Conservation (phyloP, 1,140 invertebrate species). For the Calephelis nemesis region DNA sequence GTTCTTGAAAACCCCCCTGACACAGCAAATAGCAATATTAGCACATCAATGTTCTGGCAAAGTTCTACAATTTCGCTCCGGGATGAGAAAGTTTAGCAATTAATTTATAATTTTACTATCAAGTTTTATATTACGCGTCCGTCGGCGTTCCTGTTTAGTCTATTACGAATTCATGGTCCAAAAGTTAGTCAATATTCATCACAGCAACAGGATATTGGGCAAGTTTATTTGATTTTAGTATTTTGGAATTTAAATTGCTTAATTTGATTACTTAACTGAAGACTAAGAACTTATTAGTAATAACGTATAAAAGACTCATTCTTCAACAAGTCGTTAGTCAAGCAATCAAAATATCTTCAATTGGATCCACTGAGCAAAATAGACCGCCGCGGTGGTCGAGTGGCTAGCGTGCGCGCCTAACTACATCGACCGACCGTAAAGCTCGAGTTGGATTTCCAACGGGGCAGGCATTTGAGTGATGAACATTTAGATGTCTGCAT, state of each 20-base stretch:
- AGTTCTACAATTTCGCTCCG: slow-evolving; percentile 10
- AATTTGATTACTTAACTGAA: too few relatives aligned
- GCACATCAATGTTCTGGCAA: slow-evolving; percentile 7
- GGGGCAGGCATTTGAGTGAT: too few relatives aligned
- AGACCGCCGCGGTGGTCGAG: too few relatives aligned
- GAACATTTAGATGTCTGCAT: too few relatives aligned
- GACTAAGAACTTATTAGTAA: too few relatives aligned
- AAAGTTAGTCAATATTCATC: slow-evolving; percentile 10
- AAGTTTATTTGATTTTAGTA: not conserved
- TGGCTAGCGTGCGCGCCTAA: too few relatives aligned
- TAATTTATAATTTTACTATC: slow-evolving; percentile 13
- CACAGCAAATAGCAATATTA: slow-evolving; percentile 4
- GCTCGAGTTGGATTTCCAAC: too few relatives aligned
- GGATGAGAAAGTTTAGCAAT: slow-evolving; percentile 7
- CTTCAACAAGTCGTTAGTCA: too few relatives aligned
- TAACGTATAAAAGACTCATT: too few relatives aligned
- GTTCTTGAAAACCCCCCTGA: not conserved
- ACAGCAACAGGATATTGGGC: not conserved
- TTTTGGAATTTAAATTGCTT: not conserved
- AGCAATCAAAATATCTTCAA: too few relatives aligned
- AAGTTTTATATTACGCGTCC: slow-evolving; percentile 5
- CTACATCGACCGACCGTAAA: too few relatives aligned
- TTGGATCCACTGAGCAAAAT: too few relatives aligned
- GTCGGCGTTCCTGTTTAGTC: not conserved
- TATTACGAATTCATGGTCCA: slow-evolving; percentile 5